Base-by-base conservation (phyloP, 2,888 invertebrate species). In the Drosophila ezoana region DNA sequence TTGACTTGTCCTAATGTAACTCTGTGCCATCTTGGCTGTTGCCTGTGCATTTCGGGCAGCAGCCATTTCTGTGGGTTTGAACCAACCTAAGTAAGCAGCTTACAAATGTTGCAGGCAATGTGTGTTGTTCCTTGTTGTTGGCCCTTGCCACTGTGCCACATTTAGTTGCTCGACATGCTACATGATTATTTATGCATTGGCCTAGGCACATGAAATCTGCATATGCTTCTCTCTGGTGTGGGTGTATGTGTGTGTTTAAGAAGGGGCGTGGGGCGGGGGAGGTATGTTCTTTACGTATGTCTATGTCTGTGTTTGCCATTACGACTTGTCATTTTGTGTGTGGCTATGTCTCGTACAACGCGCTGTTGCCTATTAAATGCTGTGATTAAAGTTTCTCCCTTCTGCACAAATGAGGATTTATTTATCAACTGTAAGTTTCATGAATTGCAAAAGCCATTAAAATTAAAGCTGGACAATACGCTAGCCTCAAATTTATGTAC, bases 101-200 rank as follows among this genome's bases (percentile, higher is more conserved):
- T 77, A 77, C 73, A 68, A 72, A 57, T 68, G 72, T 64, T 63
- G 67, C 40, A 35, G 23, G 20, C 41, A 32, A 20, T 16, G 35
- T 61, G 28, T 40, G 40, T 33, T 44, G 52, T 45, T 35, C 16
- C 16, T 32, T 56, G 48, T 32, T 59, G 41, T 13, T 58, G 9
- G n/a, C 20, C 18, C 20, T 37, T 35, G 40, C 33, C 43, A 6
- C 32, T 35, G 43, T 53, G 43, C 32, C 20, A 23, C 49, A 58
- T 38, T 51, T 45, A 28, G 20, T 37, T 44, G 49, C 44, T 28
- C 43, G 56, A 49, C 57, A 62, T 18, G 14, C 51, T 52, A 64
- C 61, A 72, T 81, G 68, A 83, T 86, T 82, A 87, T 87, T 75
- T 87, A 86, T 87, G 81, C 78, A 86, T 72, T 71, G 51, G 65